Conservation (phyloP, 2,888 invertebrate species). For the Drosophila bunnanda region DNA sequence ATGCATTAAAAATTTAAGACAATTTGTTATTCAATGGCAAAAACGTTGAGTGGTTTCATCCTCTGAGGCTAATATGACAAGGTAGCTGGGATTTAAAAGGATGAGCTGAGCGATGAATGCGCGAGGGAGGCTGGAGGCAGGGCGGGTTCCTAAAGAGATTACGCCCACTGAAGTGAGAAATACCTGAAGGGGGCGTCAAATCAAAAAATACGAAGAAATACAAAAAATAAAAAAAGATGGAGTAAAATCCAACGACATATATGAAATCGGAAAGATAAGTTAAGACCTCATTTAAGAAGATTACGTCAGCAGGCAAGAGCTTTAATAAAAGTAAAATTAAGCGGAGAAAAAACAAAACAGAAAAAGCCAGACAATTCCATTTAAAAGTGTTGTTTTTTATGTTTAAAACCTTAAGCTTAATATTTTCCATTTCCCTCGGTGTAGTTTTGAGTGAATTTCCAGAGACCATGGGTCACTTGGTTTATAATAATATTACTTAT, state of each 20-base stretch:
- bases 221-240: background rate
- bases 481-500: conserved; percentile 6
- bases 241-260: conserved; percentile 4
- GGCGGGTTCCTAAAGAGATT: conserved; percentile 4
- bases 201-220: no score
- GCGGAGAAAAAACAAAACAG: background rate
- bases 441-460: conserved; percentile 1
- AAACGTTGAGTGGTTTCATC: conserved; percentile 27
- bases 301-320: background rate
- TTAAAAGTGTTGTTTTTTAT: background rate
- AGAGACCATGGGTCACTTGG: background rate
- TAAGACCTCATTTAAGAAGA: conserved; percentile 2
- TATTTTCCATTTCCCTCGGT: background rate
- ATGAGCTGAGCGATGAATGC: conserved; percentile 8
- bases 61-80: conserved; percentile 17
- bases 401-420: background rate
- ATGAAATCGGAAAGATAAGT: conserved; percentile 4
- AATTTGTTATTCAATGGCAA: conserved; percentile 29
- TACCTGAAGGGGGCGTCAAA: background rate
- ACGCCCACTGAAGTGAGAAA: conserved; percentile 10
- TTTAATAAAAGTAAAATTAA: background rate
- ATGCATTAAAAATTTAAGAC: conserved; percentile 50
- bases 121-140: background rate
- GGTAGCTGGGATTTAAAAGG: conserved; percentile 17
- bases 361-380: background rate